Base-by-base conservation (phyloP, 2,797 vertebrate species). In the Poeciliopsis infans region DNA sequence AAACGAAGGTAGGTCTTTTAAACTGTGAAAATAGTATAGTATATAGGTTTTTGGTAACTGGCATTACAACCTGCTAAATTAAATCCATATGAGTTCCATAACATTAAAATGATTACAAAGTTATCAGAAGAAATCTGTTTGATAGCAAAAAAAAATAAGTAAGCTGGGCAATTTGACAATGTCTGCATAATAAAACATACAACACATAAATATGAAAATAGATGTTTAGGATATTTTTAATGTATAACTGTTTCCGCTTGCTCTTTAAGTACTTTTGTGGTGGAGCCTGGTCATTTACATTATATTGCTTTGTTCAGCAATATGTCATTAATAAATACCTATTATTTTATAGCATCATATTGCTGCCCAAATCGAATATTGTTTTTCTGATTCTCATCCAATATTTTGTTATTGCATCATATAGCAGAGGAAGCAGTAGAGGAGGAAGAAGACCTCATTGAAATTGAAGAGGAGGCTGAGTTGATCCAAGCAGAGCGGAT, bases 401-500 rank as follows among this genome's bases (percentile, higher is more conserved):
- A 71, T 28, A 45, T 71, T 3, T 18, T 68, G 10, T 11, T 18
- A 64, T 78, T 39, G 49, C 64, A 15, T 79, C 55, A 75, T 53
- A 6, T 18, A 46, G 90, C 78, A 18, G 93, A 94, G 5, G 92
- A 95, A 68, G 12, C 55, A 2, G 88, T 92, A 47, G 90, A 88
- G 15, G 55, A 85, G 55, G 91, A 91, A 1, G 94, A 95, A 1
- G 93, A 94, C 0, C 90, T 98, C 86, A 94, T 98, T 31, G 88
- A 96, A 7, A 95, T 99, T 0, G 83, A 90, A 3, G 97, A 97
- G 89, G 97, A 98, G 84, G 98, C 98, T 0, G 97, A 96, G 53
- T 89, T 97, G 87, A 96, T 99, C 83, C 94, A 97, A 88, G 95
- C 92, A 0, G 98, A 98, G 59, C 95, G 97, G 51, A 89, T 97